Conservation (phyloP, 2,888 invertebrate species). For the Sclerodermus sp. region DNA sequence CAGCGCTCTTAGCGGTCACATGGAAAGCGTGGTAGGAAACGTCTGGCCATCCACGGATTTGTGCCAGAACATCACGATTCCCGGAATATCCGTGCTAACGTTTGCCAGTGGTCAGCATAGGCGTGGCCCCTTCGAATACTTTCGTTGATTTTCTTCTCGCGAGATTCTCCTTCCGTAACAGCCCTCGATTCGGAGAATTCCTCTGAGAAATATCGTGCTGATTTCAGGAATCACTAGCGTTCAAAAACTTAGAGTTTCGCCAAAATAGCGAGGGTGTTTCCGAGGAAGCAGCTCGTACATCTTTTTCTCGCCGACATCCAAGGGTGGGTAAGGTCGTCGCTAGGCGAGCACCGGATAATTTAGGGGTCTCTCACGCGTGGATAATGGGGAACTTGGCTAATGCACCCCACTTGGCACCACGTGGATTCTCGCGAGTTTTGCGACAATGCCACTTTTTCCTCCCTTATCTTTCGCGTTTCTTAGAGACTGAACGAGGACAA, state of each 20-base stretch:
- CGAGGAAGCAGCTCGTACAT: constrained; percentile 45
- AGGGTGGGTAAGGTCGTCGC: constrained; percentile 32
- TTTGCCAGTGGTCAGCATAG: too few relatives aligned
- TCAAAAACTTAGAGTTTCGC: constrained; percentile 17
- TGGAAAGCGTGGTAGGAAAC: constrained; percentile 8
- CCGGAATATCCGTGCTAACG: constrained; percentile 29
- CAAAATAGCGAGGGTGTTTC: constrained; percentile 24
- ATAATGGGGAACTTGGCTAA: constrained; percentile 56
- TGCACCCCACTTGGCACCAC: constrained; percentile 54
- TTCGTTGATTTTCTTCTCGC: too few relatives aligned
- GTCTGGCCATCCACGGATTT: constrained; percentile 13
- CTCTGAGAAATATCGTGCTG: not conserved
- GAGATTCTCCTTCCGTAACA: too few relatives aligned
- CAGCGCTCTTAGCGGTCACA: constrained; percentile 47
- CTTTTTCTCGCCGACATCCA: constrained; percentile 51
- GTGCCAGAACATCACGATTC: constrained; percentile 10
- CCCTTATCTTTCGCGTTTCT: constrained; percentile 1
- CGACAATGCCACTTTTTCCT: constrained; percentile 17
- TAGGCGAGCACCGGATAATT: constrained; percentile 51
- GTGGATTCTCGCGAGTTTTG: constrained; percentile 43
- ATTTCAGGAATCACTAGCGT: constrained; percentile 24
- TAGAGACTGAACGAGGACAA: too few relatives aligned
- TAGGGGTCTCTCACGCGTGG: constrained; percentile 55
- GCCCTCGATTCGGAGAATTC: too few relatives aligned
- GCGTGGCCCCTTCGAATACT: too few relatives aligned